Evolutionary conservation across 2,797 vertebrate species (phyloP).

Genomic region (Lemur catta): DNA sequence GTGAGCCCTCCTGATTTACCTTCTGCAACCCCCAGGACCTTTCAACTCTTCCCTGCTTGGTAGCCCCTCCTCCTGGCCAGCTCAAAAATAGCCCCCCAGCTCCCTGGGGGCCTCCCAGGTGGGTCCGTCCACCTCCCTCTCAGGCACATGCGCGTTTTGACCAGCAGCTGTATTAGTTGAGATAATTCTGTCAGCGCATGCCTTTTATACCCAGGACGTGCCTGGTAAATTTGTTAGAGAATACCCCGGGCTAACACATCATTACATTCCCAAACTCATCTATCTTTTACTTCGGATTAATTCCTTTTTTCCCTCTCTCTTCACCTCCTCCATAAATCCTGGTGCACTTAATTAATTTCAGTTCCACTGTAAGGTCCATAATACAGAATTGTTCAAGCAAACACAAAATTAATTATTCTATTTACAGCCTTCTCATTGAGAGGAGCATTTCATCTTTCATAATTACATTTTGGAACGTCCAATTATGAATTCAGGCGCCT

Average conservation of each 20-base stretch:
- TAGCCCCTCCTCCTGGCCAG: neutral
- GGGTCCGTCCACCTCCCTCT: slow-evolving; percentile 73
- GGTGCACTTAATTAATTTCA: slow-evolving; percentile 99
- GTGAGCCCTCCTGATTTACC: neutral
- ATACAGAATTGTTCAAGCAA: slow-evolving; percentile 99
- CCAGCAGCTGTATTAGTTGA: slow-evolving; percentile 87
- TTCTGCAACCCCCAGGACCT: neutral
- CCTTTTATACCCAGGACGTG: slow-evolving; percentile 86
- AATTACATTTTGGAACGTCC: slow-evolving; percentile 98
- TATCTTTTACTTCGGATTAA: slow-evolving; percentile 98
- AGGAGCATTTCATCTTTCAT: slow-evolving; percentile 99
- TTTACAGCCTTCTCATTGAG: slow-evolving; percentile 99
- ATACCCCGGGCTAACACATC: slow-evolving; percentile 94
- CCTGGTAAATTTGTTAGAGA: slow-evolving; percentile 96
- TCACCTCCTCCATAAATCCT: slow-evolving; percentile 99
- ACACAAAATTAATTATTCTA: slow-evolving; percentile 99
- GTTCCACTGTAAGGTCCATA: slow-evolving; percentile 95
- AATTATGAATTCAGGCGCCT: slow-evolving; percentile 93
- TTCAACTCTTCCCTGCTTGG: neutral
- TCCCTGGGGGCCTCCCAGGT: slow-evolving; percentile 57
- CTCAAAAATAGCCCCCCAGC: slow-evolving; percentile 61
- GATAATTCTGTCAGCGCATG: slow-evolving; percentile 86
- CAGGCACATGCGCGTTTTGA: slow-evolving; percentile 74
- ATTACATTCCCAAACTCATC: slow-evolving; percentile 98
- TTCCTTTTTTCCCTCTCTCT: slow-evolving; percentile 92